A percentile compares a stretch with the other conserved stretches of the same genome.
These are phyloP conservation scores for Anser cygnoides DNA, from an alignment of 2,113 vertebrate genomes.

Conservation along the genomic window DNA sequence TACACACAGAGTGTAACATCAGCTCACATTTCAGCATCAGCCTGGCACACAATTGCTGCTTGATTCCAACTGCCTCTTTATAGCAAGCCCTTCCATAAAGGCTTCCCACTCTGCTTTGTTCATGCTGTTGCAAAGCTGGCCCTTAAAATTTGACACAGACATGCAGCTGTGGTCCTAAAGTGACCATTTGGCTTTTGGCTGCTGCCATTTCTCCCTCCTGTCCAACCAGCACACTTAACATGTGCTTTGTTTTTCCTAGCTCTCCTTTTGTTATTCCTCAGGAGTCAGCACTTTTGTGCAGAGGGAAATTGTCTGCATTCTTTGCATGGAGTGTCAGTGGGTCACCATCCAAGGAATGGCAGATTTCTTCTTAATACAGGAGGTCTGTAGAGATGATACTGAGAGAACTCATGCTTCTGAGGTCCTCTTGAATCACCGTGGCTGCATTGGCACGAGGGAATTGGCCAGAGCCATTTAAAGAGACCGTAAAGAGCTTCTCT, in stretches of 20 bases:
- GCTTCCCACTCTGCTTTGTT: background rate
- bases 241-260: background rate
- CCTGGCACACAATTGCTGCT: background rate
- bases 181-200: background rate
- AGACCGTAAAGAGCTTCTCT: background rate
- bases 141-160: background rate
- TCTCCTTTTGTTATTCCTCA: background rate
- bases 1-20: background rate
- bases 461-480: background rate
- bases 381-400: background rate
- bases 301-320: background rate
- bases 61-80: background rate
- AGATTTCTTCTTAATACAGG: background rate
- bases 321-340: background rate
- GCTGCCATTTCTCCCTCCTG: background rate
- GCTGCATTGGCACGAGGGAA: background rate
- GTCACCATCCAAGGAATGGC: background rate
- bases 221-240: background rate
- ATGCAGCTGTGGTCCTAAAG: background rate
- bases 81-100: background rate
- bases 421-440: background rate
- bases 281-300: background rate
- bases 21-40: background rate
- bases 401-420: background rate
- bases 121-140: background rate